Evolutionary conservation across 1,140 invertebrate genomes (phyloP).

Genomic region (Lutraria rhynchaena): DNA sequence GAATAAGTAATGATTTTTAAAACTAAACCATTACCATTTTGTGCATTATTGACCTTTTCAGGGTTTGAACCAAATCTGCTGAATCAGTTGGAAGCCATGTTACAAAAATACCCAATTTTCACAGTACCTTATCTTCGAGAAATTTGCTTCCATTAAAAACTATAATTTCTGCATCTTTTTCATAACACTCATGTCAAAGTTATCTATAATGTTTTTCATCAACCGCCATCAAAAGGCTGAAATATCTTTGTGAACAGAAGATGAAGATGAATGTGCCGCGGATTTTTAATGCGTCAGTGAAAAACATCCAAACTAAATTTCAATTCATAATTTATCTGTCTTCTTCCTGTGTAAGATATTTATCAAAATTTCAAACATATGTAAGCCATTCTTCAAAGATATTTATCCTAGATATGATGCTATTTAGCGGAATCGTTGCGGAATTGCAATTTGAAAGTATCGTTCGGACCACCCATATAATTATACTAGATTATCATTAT

Average conservation of each 20-base stretch:
- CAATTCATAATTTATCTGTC: conserved; percentile 59
- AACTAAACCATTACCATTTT: no score
- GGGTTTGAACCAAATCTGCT: background rate
- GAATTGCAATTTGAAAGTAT: conserved; percentile 41
- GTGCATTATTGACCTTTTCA: no score
- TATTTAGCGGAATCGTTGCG: conserved; percentile 48
- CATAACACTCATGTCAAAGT: conserved; percentile 36
- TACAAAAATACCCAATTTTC: background rate
- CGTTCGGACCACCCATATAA: conserved; percentile 50
- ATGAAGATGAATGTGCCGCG: conserved; percentile 2
- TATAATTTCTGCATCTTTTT: conserved; percentile 25
- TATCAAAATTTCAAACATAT: conserved; percentile 57
- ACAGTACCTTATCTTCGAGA: conserved; percentile 8
- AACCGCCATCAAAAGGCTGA: background rate
- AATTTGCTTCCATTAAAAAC: conserved; percentile 39
- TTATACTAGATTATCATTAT: conserved; percentile 59
- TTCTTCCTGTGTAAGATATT: conserved; percentile 19
- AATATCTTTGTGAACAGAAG: no score
- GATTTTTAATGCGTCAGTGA: conserved; percentile 58
- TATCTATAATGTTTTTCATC: conserved; percentile 34
- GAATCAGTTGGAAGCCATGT: background rate
- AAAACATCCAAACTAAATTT: conserved; percentile 56
- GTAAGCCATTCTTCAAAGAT: conserved; percentile 58
- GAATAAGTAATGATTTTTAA: no score
- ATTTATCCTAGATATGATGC: conserved; percentile 57